phyloP scores from a whole-genome alignment of 1,140 invertebrate species.

The Dreissena polymorpha region DNA sequence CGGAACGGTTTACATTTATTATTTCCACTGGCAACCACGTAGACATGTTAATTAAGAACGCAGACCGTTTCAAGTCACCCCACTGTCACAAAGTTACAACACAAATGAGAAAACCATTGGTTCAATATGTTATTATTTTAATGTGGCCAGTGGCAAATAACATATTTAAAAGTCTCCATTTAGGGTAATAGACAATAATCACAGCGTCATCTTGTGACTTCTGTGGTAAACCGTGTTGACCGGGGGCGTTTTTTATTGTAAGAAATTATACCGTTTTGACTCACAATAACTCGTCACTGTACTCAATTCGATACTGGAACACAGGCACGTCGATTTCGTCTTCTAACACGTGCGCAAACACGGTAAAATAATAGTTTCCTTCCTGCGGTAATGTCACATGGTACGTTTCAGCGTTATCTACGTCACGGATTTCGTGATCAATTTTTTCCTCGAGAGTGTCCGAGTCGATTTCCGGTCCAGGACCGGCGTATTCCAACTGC shows the following conservation, averaged over 20 bases:
- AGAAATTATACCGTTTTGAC: constrained; percentile 20
- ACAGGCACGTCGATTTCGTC: constrained; percentile 70
- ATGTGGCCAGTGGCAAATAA: background rate
- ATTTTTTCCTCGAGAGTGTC: constrained; percentile 67
- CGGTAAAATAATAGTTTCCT: constrained; percentile 73
- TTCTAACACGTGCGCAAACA: constrained; percentile 69
- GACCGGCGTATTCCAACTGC: constrained; percentile 70
- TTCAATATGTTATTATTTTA: too few relatives aligned
- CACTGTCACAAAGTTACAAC: too few relatives aligned
- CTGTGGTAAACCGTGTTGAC: background rate
- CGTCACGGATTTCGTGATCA: constrained; percentile 71
- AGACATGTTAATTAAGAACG: too few relatives aligned
- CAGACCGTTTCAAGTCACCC: too few relatives aligned
- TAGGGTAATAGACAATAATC: background rate
- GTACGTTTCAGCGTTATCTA: constrained; percentile 74
- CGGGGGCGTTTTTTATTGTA: background rate
- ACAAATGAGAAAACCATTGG: background rate
- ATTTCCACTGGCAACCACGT: too few relatives aligned
- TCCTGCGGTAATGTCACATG: constrained; percentile 72
- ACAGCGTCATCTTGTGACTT: background rate
- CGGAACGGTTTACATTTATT: too few relatives aligned
- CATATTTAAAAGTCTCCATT: background rate
- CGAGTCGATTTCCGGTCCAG: constrained; percentile 64
- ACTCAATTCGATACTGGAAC: constrained; percentile 72
- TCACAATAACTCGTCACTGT: constrained; percentile 71